Conservation (phyloP, 2,888 invertebrate species). For the Torymus tubicola region DNA sequence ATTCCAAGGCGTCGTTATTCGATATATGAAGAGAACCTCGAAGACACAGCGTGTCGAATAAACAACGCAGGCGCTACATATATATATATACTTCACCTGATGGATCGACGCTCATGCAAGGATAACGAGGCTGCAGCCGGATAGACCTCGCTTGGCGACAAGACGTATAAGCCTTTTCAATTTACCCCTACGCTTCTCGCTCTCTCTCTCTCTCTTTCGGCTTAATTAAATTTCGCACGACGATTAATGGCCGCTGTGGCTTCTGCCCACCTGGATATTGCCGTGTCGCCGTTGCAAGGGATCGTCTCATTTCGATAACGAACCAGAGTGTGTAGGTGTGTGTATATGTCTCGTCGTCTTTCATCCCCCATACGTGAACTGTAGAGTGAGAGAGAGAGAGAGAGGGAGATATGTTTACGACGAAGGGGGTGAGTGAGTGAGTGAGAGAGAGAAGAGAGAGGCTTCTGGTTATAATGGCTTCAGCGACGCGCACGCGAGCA, state of each 20-base stretch:
- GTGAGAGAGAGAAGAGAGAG: no score
- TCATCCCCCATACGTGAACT: not conserved
- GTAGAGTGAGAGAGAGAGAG: no score
- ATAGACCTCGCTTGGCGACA: not conserved
- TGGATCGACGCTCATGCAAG: slow-evolving; percentile 33
- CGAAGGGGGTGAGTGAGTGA: no score
- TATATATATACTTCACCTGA: not conserved
- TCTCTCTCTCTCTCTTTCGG: slow-evolving; percentile 3
- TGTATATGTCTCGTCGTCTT: not conserved
- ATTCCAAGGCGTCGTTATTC: no score
- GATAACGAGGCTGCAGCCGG: slow-evolving; percentile 29
- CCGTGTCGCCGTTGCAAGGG: not conserved
- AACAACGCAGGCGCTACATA: no score
- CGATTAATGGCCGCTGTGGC: slow-evolving; percentile 67
- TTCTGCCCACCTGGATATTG: slow-evolving; percentile 55
- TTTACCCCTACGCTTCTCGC: not conserved
- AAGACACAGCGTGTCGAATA: no score
- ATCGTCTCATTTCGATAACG: slow-evolving; percentile 53
- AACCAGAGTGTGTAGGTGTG: not conserved
- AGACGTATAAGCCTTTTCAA: slow-evolving; percentile 48
- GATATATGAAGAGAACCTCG: no score
- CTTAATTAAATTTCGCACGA: slow-evolving; percentile 68
- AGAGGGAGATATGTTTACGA: slow-evolving; percentile 12
- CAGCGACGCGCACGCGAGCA: not conserved
- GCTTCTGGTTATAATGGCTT: slow-evolving; percentile 4